Conservation (phyloP, 1,140 invertebrate genomes). For the Megathymus violae region DNA sequence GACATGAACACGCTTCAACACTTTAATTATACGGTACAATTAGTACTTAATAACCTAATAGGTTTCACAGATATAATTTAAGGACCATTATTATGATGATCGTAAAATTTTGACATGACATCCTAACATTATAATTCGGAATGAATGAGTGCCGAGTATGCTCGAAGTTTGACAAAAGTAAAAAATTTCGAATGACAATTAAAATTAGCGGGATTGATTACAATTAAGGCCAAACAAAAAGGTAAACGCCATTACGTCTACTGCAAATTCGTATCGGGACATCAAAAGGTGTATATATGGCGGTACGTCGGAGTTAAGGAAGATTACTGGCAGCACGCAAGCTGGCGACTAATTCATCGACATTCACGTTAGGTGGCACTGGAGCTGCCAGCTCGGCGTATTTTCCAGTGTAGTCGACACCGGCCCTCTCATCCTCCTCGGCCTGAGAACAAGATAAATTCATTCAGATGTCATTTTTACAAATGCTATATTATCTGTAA, state of each 20-base stretch:
- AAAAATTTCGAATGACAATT: conserved; percentile 11
- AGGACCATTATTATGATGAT: neutral
- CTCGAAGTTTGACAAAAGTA: neutral
- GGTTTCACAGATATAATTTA: neutral
- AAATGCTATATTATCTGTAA: too few relatives aligned
- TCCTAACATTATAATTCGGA: neutral
- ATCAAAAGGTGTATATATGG: too few relatives aligned
- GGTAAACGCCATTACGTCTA: neutral
- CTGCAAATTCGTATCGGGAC: too few relatives aligned
- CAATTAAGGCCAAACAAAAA: neutral
- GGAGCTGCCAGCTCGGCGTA: conserved; percentile 65
- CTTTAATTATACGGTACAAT: conserved; percentile 50
- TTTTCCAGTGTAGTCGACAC: conserved; percentile 52
- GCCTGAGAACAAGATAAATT: conserved; percentile 43
- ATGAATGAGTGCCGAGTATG: too few relatives aligned
- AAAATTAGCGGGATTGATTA: neutral
- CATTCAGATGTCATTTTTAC: too few relatives aligned
- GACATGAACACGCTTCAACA: conserved; percentile 58
- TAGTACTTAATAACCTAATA: neutral
- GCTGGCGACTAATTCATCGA: conserved; percentile 51
- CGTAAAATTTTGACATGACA: neutral
- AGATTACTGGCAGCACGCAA: conserved; percentile 53
- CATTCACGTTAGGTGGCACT: conserved; percentile 52
- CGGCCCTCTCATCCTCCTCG: conserved; percentile 29
- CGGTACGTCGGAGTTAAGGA: conserved; percentile 13